Conservation (phyloP, 2,113 vertebrate species). For the Amphiprion percula region DNA sequence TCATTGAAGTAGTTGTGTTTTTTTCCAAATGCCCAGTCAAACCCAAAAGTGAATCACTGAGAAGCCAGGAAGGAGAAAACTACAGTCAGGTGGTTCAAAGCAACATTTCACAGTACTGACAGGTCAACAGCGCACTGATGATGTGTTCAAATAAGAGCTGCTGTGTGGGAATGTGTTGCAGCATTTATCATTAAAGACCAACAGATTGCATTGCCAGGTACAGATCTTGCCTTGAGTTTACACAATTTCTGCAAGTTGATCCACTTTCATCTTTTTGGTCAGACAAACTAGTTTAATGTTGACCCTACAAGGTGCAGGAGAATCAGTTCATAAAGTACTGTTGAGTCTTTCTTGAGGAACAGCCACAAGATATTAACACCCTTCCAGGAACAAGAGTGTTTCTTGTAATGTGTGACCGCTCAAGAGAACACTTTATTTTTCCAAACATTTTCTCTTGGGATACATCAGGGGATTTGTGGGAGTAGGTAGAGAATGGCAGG, state of each 20-base stretch:
- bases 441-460: background rate
- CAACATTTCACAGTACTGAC: background rate
- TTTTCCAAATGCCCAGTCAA: background rate
- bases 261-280: background rate
- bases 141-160: background rate
- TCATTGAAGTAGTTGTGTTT: background rate
- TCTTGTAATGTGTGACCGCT: conserved; percentile 10
- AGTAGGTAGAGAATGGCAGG: background rate
- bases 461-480: background rate
- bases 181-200: too few relatives aligned
- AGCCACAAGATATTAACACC: conserved; percentile 5
- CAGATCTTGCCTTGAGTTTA: too few relatives aligned
- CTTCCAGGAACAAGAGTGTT: background rate
- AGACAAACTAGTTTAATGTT: background rate
- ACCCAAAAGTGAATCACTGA: conserved; percentile 1
- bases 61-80: background rate
- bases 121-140: background rate
- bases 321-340: background rate
- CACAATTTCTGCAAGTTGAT: background rate
- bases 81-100: background rate
- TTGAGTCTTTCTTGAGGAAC: background rate
- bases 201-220: too few relatives aligned
- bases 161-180: background rate
- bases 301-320: background rate
- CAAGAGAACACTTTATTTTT: conserved; percentile 13